Conservation (phyloP, 2,888 invertebrate genomes). For the Drosophila prostipennis region DNA sequence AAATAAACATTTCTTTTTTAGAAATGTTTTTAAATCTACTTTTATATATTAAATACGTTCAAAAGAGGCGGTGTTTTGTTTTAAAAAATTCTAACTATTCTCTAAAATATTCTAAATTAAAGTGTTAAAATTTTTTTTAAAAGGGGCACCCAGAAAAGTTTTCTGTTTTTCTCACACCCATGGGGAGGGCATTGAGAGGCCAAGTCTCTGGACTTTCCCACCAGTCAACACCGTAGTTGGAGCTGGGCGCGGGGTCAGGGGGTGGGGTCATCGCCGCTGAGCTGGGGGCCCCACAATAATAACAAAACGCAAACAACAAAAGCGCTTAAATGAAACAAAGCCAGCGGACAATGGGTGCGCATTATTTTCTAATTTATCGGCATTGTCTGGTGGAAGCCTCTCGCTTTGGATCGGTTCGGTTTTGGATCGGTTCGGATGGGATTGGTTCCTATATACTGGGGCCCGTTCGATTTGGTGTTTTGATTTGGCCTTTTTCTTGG, state of each 20-base stretch:
- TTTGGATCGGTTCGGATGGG: conserved; percentile 36
- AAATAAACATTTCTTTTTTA: no score
- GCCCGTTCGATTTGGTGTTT: conserved; percentile 38
- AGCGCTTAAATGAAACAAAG: conserved; percentile 80
- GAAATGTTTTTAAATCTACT: no score
- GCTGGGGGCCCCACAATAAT: conserved; percentile 34
- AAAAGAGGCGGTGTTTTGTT: no score
- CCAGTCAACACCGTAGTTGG: conserved; percentile 19
- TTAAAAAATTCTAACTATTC: no score
- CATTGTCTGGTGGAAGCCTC: conserved; percentile 66
- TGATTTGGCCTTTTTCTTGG: conserved; percentile 40
- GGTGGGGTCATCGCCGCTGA: conserved; percentile 22
- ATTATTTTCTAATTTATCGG: conserved; percentile 82
- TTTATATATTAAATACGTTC: no score
- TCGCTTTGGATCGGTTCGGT: conserved; percentile 24
- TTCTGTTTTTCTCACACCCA: not conserved
- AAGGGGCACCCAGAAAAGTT: not conserved
- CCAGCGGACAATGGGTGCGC: conserved; percentile 77
- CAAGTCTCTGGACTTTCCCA: conserved; percentile 23
- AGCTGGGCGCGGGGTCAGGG: conserved; percentile 7
- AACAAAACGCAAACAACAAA: conserved; percentile 64
- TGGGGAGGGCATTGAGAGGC: conserved; percentile 12
- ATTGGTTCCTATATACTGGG: conserved; percentile 50
- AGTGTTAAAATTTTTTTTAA: not conserved
- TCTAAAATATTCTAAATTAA: no score